Percentiles rank a stretch among this genome's conserved stretches.
phyloP scores from a whole-genome alignment of 2,797 vertebrate species.

The Rhynchonycteris naso region DNA sequence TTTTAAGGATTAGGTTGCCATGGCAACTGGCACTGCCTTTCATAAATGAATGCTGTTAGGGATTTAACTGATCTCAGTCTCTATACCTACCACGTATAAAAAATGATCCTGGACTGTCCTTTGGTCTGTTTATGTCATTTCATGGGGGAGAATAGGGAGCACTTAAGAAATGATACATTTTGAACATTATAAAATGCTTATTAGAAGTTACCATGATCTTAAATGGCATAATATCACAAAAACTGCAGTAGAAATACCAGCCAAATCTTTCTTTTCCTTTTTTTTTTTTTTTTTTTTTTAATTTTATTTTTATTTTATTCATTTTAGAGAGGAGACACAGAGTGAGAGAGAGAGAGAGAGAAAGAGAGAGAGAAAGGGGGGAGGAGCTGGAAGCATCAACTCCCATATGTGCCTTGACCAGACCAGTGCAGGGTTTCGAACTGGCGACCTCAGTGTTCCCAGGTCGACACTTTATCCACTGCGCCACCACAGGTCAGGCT shows the following conservation, averaged over 20 bases:
- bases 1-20: conserved; percentile 83
- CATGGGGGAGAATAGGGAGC: neutral
- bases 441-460: no score
- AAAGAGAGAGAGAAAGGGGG: no score
- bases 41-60: conserved; percentile 66
- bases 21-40: conserved; percentile 75
- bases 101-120: neutral
- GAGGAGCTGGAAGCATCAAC: no score
- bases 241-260: neutral
- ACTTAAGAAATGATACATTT: neutral
- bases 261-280: neutral
- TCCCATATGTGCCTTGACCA: no score
- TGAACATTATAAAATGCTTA: neutral
- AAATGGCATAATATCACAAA: neutral
- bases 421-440: no score
- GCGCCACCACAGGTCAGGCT: no score
- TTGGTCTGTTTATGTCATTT: neutral
- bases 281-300: no score
- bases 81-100: conserved; percentile 20
- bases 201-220: neutral
- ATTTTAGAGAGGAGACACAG: no score
- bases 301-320: no score
- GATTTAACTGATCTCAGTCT: conserved; percentile 51
- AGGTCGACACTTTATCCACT: no score
- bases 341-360: no score